Percentiles rank a stretch among this genome's conserved stretches.
Evolutionary conservation across 2,113 vertebrate genomes (phyloP).

Genomic region (Neomonachus schauinslandi): DNA sequence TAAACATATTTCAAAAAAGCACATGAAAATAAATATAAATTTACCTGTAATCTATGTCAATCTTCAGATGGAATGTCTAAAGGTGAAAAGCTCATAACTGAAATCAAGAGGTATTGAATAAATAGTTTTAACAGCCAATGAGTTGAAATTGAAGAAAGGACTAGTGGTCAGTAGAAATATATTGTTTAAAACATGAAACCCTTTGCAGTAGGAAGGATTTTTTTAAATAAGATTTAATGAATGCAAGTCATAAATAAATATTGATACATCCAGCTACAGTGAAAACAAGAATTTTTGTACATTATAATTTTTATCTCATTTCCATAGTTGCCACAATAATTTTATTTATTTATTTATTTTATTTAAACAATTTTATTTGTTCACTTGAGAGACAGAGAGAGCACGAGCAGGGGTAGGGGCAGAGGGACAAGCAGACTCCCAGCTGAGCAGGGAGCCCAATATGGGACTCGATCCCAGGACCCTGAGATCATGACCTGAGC

Average conservation of each 20-base stretch:
- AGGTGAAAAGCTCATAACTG: not conserved
- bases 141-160: not conserved
- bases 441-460: too few species aligned
- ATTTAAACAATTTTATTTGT: not conserved
- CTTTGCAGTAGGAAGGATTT: not conserved
- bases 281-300: not conserved
- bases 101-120: constrained; percentile 26
- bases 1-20: not conserved
- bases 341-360: too few species aligned
- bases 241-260: not conserved
- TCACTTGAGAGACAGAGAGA: too few species aligned
- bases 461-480: too few species aligned
- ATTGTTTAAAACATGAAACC: not conserved
- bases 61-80: not conserved
- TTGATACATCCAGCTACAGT: not conserved
- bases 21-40: not conserved
- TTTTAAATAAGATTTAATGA: not conserved
- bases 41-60: not conserved
- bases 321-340: not conserved
- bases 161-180: not conserved
- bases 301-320: not conserved
- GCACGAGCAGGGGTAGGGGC: too few species aligned
- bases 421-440: too few species aligned
- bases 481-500: too few species aligned
- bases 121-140: not conserved